These are phyloP conservation scores for Lepisosteus oculatus DNA, from an alignment of 2,113 vertebrate genomes.

Conservation along the genomic window DNA sequence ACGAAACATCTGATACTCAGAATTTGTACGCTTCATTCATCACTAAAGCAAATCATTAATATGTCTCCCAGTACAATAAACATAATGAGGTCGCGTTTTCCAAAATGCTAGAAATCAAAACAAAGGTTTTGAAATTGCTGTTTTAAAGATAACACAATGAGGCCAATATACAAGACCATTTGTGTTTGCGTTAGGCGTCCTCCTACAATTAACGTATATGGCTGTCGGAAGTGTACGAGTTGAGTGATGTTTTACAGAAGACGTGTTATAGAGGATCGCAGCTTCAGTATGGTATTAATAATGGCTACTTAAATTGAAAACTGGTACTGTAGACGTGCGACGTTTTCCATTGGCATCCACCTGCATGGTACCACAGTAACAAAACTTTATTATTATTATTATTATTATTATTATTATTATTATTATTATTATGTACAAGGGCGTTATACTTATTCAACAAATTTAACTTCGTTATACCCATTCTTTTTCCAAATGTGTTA, in stretches of 20 bases:
- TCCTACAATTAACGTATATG: background rate
- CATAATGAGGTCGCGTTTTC: constrained; percentile 9
- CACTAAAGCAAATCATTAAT: constrained; percentile 64
- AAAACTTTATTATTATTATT: too few relatives aligned
- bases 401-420: too few relatives aligned
- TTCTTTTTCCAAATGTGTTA: background rate
- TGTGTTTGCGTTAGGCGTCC: background rate
- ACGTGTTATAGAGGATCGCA: too few relatives aligned
- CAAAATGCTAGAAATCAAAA: background rate
- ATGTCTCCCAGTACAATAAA: constrained; percentile 53
- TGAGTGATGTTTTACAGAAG: too few relatives aligned
- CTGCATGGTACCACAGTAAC: too few relatives aligned
- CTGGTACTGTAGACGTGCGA: too few relatives aligned
- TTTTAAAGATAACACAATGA: background rate
- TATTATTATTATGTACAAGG: background rate
- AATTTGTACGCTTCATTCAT: constrained; percentile 32
- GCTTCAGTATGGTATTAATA: too few relatives aligned
- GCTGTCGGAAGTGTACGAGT: too few relatives aligned
- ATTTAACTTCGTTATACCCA: background rate
- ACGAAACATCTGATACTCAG: constrained; percentile 65
- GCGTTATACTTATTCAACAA: too few relatives aligned
- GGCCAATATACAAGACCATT: background rate
- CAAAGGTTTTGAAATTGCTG: too few relatives aligned
- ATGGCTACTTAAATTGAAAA: too few relatives aligned
- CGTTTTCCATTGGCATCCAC: too few relatives aligned